Conservation (phyloP, 1,140 invertebrate genomes). For the Sinonovacula constricta region DNA sequence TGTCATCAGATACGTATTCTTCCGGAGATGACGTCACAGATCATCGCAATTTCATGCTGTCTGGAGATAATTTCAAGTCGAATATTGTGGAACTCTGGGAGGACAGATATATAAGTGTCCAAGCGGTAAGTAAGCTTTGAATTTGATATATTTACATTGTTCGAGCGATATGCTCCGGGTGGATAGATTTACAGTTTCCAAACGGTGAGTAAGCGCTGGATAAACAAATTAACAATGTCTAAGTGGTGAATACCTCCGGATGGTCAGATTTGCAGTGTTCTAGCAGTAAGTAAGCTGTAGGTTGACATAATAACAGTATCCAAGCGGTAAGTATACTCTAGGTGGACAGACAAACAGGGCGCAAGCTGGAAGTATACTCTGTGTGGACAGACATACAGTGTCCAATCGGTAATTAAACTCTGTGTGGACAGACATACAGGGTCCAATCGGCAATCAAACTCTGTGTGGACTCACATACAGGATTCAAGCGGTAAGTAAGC, state of each 20-base stretch:
- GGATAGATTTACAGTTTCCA: neutral
- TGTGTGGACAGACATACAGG: too few relatives aligned
- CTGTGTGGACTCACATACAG: too few relatives aligned
- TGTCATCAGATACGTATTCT: conserved; percentile 16
- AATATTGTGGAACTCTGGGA: conserved; percentile 26
- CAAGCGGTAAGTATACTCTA: too few relatives aligned
- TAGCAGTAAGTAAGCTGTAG: too few relatives aligned
- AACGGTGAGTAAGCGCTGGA: neutral
- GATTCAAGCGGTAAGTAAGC: too few relatives aligned
- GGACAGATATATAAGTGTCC: conserved; percentile 34
- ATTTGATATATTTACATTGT: neutral
- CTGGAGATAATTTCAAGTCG: conserved; percentile 29
- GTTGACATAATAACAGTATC: too few relatives aligned
- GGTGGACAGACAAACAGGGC: too few relatives aligned
- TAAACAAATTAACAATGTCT: neutral
- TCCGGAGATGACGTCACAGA: conserved; percentile 17
- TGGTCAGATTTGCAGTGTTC: too few relatives aligned
- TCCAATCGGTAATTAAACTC: too few relatives aligned
- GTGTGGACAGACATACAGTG: too few relatives aligned
- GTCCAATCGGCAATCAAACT: too few relatives aligned
- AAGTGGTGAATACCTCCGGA: neutral
- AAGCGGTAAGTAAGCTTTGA: conserved; percentile 18
- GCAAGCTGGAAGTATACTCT: too few relatives aligned
- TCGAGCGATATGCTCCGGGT: neutral
- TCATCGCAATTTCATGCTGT: conserved; percentile 14